These are phyloP conservation scores for Bombus cullumanus DNA, from an alignment of 1,140 invertebrate genomes.

Conservation along the genomic window DNA sequence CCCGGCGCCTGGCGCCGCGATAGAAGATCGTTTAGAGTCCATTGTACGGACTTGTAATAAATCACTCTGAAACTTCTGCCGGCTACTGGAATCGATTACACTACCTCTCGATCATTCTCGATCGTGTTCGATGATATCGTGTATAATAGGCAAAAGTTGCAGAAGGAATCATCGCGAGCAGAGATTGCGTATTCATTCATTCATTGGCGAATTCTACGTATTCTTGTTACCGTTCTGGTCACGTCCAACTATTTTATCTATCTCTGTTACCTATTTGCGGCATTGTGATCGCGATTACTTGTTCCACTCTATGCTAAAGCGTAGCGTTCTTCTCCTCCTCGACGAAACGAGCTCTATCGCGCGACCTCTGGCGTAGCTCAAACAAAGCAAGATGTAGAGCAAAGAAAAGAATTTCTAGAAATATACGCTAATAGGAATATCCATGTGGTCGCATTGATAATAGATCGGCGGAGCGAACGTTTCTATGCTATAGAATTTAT, in stretches of 20 bases:
- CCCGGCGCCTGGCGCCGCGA: conserved; percentile 56
- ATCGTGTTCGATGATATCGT: too few species aligned
- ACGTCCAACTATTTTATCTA: not conserved
- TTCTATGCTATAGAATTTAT: too few species aligned
- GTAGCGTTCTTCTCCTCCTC: not conserved
- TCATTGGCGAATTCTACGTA: not conserved
- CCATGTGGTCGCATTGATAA: not conserved
- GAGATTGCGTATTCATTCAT: not conserved
- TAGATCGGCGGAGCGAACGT: not conserved
- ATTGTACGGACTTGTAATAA: conserved; percentile 63
- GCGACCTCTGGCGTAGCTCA: not conserved
- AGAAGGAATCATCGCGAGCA: not conserved
- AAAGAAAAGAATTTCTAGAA: not conserved
- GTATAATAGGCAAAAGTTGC: not conserved
- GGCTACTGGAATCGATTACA: not conserved
- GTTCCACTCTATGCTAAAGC: not conserved
- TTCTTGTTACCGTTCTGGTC: not conserved
- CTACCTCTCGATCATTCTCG: not conserved
- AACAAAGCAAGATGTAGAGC: too few species aligned
- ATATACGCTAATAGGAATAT: too few species aligned
- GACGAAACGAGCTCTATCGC: not conserved
- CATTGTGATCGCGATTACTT: not conserved
- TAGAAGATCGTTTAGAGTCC: conserved; percentile 66
- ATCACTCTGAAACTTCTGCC: conserved; percentile 54
- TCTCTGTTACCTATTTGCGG: not conserved